These are phyloP conservation scores for Philereme vetulata DNA, from an alignment of 2,888 invertebrate species.

Conservation along the genomic window DNA sequence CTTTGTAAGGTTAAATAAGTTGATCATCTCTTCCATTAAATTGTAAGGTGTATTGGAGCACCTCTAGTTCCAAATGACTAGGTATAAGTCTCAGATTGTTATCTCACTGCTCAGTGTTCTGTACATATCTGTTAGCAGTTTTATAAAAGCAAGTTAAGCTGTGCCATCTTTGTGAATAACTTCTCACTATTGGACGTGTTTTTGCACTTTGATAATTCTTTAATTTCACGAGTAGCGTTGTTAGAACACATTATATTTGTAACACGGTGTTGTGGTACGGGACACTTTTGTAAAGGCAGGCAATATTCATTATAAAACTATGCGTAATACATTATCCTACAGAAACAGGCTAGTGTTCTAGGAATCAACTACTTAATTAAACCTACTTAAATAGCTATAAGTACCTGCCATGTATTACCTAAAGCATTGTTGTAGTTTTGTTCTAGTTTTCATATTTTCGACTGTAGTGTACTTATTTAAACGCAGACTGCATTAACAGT, in stretches of 20 bases:
- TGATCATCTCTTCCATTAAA: slow-evolving; percentile 59
- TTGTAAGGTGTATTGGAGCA: slow-evolving; percentile 51
- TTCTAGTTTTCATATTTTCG: slow-evolving; percentile 70
- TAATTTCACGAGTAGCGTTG: slow-evolving; percentile 18
- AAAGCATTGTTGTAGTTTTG: slow-evolving; percentile 43
- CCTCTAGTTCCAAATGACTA: slow-evolving; percentile 50
- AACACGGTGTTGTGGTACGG: slow-evolving; percentile 14
- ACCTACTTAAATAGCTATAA: slow-evolving; percentile 13
- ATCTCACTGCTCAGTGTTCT: too few relatives aligned
- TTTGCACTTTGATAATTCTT: slow-evolving; percentile 23
- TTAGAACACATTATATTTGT: slow-evolving; percentile 10
- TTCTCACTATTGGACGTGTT: slow-evolving; percentile 28
- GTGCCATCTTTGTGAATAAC: slow-evolving; percentile 48
- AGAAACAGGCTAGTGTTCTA: neutral
- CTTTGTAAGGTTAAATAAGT: slow-evolving; percentile 50
- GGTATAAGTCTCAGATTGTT: slow-evolving; percentile 41
- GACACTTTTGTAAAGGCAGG: slow-evolving; percentile 26
- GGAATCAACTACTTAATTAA: slow-evolving; percentile 9
- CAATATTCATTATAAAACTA: slow-evolving; percentile 9
- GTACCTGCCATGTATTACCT: slow-evolving; percentile 28
- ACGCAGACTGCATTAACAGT: slow-evolving; percentile 52
- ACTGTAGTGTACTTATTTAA: slow-evolving; percentile 50
- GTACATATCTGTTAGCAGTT: slow-evolving; percentile 35
- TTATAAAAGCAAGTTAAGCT: slow-evolving; percentile 41
- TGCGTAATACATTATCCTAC: slow-evolving; percentile 1